These are phyloP conservation scores for Venustoraphidia nigricollis DNA, from an alignment of 2,888 invertebrate genomes.

Conservation along the genomic window DNA sequence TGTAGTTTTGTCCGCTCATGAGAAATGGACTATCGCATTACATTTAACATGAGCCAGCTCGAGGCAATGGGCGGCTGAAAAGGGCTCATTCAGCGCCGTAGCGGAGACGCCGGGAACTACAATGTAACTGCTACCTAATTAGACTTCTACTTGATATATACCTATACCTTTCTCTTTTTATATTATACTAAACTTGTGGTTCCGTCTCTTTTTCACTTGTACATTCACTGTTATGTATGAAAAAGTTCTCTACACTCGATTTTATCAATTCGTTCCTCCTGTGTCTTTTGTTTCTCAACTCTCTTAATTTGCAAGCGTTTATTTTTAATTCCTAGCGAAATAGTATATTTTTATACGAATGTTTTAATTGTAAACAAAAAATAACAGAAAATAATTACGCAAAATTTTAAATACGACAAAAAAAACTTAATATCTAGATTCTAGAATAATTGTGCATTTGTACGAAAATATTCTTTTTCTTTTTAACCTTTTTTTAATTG, in stretches of 20 bases:
- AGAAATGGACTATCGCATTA: not conserved
- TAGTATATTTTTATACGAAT: too few relatives aligned
- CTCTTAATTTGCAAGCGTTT: too few relatives aligned
- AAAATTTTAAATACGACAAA: too few relatives aligned
- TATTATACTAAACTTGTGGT: not conserved
- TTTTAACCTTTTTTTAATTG: too few relatives aligned
- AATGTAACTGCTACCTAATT: conserved; percentile 2
- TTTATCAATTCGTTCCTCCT: not conserved
- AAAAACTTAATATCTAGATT: too few relatives aligned
- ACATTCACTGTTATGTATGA: not conserved
- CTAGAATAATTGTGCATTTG: too few relatives aligned
- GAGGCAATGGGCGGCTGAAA: not conserved
- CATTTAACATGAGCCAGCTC: not conserved
- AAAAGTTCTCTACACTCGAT: not conserved
- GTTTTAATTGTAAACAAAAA: too few relatives aligned
- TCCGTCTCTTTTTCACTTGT: not conserved
- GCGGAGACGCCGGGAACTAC: not conserved
- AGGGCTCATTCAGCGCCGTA: conserved; percentile 1
- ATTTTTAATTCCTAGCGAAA: too few relatives aligned
- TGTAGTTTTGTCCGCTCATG: not conserved
- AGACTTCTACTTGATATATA: not conserved
- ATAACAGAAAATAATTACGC: too few relatives aligned
- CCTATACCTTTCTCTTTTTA: not conserved
- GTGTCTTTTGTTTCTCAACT: too few relatives aligned
- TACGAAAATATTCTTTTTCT: too few relatives aligned